These are phyloP conservation scores for Myoxocephalus aenaeus DNA, from an alignment of 2,797 vertebrate species.

Conservation along the genomic window DNA sequence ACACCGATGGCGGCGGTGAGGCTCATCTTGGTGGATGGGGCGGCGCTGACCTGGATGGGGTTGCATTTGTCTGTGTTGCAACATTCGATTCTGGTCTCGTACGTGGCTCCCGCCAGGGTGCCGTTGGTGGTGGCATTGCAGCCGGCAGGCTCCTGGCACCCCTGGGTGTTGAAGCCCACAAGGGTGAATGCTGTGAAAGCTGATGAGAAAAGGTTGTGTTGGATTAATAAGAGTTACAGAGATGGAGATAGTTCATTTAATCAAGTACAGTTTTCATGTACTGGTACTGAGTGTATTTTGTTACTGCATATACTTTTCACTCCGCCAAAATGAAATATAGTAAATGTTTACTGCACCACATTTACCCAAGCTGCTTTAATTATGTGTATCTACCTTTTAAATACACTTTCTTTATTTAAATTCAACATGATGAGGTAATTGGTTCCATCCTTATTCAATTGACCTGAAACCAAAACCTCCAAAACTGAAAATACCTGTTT, in stretches of 20 bases:
- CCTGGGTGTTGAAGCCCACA: conserved; percentile 62
- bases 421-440: background rate
- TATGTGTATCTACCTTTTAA: background rate
- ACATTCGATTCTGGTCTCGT: accelerated
- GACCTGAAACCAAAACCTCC: background rate
- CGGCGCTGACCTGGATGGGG: background rate
- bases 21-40: conserved; percentile 60
- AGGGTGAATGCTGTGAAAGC: conserved; percentile 35
- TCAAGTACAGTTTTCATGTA: background rate
- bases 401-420: too few species aligned
- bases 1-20: conserved; percentile 35
- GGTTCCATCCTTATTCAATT: background rate
- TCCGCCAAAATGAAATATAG: background rate
- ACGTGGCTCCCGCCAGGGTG: background rate
- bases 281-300: background rate
- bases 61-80: conserved; percentile 71
- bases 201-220: conserved; percentile 39
- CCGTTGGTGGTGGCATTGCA: background rate
- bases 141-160: accelerated
- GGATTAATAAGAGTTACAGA: background rate
- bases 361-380: background rate
- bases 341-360: background rate
- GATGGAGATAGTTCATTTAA: background rate
- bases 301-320: background rate
- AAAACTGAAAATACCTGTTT: background rate